These are phyloP conservation scores for Mixornis gularis DNA, from an alignment of 2,113 vertebrate species.

Conservation along the genomic window DNA sequence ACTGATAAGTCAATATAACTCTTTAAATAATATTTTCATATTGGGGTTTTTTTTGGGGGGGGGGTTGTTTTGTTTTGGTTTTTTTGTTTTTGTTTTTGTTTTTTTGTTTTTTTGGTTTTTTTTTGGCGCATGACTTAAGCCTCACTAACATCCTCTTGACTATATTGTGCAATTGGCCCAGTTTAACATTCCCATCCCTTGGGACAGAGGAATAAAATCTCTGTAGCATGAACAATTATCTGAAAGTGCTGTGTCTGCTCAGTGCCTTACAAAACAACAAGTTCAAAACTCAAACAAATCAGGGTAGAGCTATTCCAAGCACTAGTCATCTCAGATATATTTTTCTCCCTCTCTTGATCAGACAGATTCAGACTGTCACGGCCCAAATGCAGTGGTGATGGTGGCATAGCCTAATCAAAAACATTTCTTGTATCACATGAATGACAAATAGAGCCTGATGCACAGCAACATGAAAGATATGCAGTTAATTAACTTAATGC, in stretches of 20 bases:
- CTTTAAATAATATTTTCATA: neutral
- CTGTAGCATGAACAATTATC: neutral
- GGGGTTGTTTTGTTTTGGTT: too few species aligned
- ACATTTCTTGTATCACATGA: neutral
- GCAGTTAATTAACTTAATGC: neutral
- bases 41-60: too few species aligned
- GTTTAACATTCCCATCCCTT: neutral
- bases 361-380: neutral
- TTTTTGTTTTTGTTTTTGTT: too few species aligned
- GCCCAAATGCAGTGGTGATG: neutral
- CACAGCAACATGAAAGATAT: neutral
- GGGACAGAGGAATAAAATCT: neutral
- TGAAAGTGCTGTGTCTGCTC: neutral
- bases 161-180: neutral
- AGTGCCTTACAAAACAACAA: neutral
- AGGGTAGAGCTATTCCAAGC: neutral
- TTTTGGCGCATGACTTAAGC: accelerated
- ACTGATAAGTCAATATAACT: neutral
- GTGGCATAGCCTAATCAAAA: neutral
- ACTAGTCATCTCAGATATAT: neutral
- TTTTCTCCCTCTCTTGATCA: neutral
- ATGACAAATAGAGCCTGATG: neutral
- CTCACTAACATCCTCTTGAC: neutral
- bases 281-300: neutral
- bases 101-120: neutral